These are phyloP conservation scores for Onychostoma macrolepis DNA, from an alignment of 2,113 vertebrate genomes.

Conservation along the genomic window DNA sequence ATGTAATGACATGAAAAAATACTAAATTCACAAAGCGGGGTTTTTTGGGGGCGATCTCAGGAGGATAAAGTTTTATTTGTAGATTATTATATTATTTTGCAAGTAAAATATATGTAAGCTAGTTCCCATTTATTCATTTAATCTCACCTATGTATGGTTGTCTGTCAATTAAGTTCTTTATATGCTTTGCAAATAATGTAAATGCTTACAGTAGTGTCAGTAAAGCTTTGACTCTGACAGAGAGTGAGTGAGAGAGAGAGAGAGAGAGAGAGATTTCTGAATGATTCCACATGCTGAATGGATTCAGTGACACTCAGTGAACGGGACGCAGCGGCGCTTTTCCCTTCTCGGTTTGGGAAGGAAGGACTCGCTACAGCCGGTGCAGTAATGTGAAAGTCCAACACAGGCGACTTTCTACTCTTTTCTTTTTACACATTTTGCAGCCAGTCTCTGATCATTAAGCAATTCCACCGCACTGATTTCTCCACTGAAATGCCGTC, in stretches of 20 bases:
- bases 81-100: neutral
- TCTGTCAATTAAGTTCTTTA: neutral
- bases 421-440: neutral
- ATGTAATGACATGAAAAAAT: too few species aligned
- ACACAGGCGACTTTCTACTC: neutral
- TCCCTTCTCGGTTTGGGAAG: slow-evolving; percentile 9
- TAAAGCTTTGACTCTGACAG: neutral
- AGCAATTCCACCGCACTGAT: slow-evolving; percentile 49
- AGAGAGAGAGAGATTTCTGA: slow-evolving; percentile 30
- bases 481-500: slow-evolving; percentile 77
- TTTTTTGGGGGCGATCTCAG: too few species aligned
- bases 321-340: slow-evolving; percentile 1
- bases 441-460: neutral
- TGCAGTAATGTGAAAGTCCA: slow-evolving; percentile 40
- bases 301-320: slow-evolving; percentile 24
- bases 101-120: neutral
- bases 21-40: too few species aligned
- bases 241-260: slow-evolving; percentile 27
- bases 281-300: slow-evolving; percentile 41
- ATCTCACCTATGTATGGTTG: neutral
- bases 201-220: neutral
- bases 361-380: slow-evolving; percentile 15
- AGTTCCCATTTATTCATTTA: neutral
- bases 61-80: neutral
- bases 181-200: neutral